Percentiles rank a stretch among this genome's conserved stretches.
These are phyloP conservation scores for Anolis apletophallus DNA, from an alignment of 2,797 vertebrate genomes.

Conservation along the genomic window DNA sequence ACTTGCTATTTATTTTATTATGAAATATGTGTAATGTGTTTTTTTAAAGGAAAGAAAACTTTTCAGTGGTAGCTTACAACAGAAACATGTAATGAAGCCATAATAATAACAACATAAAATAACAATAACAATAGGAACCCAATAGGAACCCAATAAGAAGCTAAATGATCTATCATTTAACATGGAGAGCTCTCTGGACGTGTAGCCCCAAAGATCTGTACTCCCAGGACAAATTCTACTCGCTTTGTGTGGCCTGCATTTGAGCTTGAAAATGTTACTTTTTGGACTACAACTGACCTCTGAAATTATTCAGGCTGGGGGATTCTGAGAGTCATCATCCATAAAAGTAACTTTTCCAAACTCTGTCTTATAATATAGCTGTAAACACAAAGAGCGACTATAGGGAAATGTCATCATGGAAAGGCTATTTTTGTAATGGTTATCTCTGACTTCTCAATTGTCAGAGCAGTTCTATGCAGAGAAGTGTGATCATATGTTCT, in stretches of 20 bases:
- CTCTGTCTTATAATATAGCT: background rate
- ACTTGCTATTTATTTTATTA: background rate
- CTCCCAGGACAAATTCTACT: too few species aligned
- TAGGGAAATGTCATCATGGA: background rate
- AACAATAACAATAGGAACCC: background rate
- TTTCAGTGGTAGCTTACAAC: background rate
- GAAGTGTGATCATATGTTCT: background rate
- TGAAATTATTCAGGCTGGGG: too few species aligned
- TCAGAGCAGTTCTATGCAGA: constrained; percentile 56
- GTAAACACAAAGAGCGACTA: constrained; percentile 39
- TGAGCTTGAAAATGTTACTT: background rate
- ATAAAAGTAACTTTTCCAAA: background rate
- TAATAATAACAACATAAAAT: background rate
- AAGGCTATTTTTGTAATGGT: background rate
- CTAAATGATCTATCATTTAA: too few species aligned
- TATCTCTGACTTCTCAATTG: constrained; percentile 45
- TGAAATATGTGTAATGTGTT: background rate
- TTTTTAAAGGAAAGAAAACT: too few species aligned
- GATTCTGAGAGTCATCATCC: background rate
- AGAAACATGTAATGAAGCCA: background rate
- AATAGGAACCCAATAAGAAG: background rate
- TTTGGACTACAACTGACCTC: background rate
- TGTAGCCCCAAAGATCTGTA: too few species aligned
- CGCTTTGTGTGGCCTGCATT: too few species aligned
- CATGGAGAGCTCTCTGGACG: too few species aligned